Evolutionary conservation across 2,797 vertebrate species (phyloP).

Genomic region (Atherinosoma microstoma): DNA sequence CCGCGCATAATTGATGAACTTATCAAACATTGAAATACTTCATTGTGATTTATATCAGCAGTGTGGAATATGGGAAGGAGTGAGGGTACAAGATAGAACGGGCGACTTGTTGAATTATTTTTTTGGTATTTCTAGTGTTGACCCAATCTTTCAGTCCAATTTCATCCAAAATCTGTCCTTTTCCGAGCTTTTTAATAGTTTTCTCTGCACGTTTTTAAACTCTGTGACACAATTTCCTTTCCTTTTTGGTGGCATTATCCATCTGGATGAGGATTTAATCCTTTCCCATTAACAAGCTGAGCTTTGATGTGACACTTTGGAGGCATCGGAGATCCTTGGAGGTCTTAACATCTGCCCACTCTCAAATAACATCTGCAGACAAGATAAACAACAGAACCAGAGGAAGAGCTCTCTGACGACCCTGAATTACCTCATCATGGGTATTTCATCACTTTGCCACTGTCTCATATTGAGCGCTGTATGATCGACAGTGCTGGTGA

Average conservation of each 20-base stretch:
- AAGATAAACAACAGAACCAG: conserved; percentile 67
- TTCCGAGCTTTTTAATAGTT: neutral
- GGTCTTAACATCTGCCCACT: conserved; percentile 79
- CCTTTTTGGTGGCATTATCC: conserved; percentile 19
- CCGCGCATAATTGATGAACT: conserved; percentile 77
- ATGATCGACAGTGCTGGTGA: conserved; percentile 31
- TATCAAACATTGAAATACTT: conserved; percentile 73
- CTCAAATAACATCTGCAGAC: conserved; percentile 76
- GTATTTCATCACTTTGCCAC: conserved; percentile 45
- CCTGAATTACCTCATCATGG: conserved; percentile 37
- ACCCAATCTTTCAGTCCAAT: conserved; percentile 18
- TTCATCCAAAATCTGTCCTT: conserved; percentile 9
- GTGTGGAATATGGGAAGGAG: conserved; percentile 29
- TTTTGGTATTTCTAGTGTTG: neutral
- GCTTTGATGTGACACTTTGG: conserved; percentile 83
- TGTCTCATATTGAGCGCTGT: conserved; percentile 31
- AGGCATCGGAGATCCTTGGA: conserved; percentile 65
- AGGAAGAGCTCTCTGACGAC: conserved; percentile 42
- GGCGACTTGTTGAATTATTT: conserved; percentile 42
- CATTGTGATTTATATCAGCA: conserved; percentile 59
- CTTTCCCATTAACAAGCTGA: conserved; percentile 63
- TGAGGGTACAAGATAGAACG: conserved; percentile 15
- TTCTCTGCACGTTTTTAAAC: neutral
- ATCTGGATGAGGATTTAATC: conserved; percentile 46
- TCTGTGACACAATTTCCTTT: neutral